Evolutionary conservation across 2,888 invertebrate species (phyloP).

Genomic region (Orchestes rusci): DNA sequence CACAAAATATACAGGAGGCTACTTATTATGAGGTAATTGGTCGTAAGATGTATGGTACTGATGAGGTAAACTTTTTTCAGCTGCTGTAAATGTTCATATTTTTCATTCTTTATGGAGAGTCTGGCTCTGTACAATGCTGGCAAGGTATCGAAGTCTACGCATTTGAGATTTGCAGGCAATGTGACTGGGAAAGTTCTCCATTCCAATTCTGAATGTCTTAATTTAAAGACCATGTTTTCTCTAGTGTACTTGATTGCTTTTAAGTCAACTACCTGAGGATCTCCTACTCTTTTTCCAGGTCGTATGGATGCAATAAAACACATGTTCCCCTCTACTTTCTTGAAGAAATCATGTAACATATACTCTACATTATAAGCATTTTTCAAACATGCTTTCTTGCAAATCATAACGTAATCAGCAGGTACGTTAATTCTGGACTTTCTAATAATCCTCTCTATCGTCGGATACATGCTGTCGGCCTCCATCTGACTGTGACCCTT

Average conservation of each 20-base stretch:
- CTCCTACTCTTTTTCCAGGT: conserved; percentile 18
- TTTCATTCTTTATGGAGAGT: no score
- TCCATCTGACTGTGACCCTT: conserved; percentile 14
- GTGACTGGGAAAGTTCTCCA: no score
- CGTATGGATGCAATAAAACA: conserved; percentile 16
- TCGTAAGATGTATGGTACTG: no score
- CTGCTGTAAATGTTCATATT: no score
- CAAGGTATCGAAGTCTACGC: no score
- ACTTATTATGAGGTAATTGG: no score
- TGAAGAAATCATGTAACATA: conserved; percentile 16
- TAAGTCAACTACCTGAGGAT: conserved; percentile 18
- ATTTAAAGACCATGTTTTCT: no score
- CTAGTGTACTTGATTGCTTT: conserved; percentile 17
- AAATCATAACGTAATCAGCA: conserved; percentile 13
- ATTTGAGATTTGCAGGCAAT: no score
- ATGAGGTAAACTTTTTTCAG: no score
- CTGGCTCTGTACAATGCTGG: no score
- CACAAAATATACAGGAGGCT: no score
- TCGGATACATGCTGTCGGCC: conserved; percentile 13
- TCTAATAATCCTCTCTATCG: conserved; percentile 14
- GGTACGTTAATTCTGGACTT: conserved; percentile 14
- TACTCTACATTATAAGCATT: conserved; percentile 13
- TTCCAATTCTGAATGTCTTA: no score
- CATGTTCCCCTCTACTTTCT: conserved; percentile 15
- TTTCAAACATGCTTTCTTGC: conserved; percentile 14